Evolutionary conservation across 2,888 invertebrate species (phyloP), one percentile per base, ranked within the genome.

Genomic region (Dasysyrphus albostriatus): DNA sequence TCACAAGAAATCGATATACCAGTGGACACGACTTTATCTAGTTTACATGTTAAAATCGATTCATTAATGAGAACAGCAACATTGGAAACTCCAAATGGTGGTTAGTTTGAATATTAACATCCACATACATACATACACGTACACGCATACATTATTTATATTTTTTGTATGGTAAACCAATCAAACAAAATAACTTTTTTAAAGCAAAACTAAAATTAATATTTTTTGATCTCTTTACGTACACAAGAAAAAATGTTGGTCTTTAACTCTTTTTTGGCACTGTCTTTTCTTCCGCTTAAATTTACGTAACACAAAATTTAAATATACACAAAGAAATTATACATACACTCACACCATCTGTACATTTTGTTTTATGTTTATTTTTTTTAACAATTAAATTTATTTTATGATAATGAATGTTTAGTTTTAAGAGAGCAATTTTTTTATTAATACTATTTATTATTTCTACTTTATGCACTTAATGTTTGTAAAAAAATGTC

Each of bases 31-130:
- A 92, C 93, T 56, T 87, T 93, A 42, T 91, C 92, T 61, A 92
- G 91, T 88, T 89, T 92, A 75, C 92, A 92, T 88, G 91, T 93
- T 4, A 92, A 91, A 89, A 91, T 92, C 80, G 92, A 93, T 89
- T 90, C 91, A 82, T 89, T 91, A 34, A 91, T 92, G 91, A 89
- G 91, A 87, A 89, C 89, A 89, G 92, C 91, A 88, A 90, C 91
- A 88, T 85, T 91, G 91, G 90, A 91, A 88, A 91, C 93, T 91
- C 92, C 93, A 91, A 90, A 92, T 92, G 92, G 92, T 90, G 92
- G 92, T 92, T 90, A 93, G 93, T 91, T 90, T 90, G 39, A 16
- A 56, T 58, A 69, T 47, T 74, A n/a, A 44, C 32, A 59, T 42
- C 47, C 2, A 39, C 9, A 42, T 7, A 54, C 19, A 24, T 16